Evolutionary conservation across 2,888 invertebrate genomes (phyloP).

Genomic region (Zaprionus bogoriensis): DNA sequence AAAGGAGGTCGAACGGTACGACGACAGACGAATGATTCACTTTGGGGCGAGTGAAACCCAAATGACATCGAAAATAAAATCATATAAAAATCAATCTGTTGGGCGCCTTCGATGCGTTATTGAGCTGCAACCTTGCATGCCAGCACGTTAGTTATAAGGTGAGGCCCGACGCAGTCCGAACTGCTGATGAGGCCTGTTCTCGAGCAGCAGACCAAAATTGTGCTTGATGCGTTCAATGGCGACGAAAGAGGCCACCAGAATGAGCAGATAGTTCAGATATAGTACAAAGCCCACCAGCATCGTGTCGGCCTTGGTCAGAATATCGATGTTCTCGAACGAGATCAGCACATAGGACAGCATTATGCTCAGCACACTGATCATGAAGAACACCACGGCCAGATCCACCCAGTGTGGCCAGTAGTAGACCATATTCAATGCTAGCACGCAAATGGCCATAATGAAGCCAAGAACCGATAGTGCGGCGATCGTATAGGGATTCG

Average conservation of each 20-base stretch:
- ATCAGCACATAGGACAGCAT: slow-evolving; percentile 39
- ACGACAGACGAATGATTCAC: slow-evolving; percentile 23
- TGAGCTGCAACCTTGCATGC: slow-evolving; percentile 48
- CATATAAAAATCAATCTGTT: slow-evolving; percentile 27
- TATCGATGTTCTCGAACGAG: slow-evolving; percentile 18
- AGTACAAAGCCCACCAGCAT: slow-evolving; percentile 41
- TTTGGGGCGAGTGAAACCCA: background rate
- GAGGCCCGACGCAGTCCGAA: background rate
- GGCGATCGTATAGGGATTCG: slow-evolving; percentile 32
- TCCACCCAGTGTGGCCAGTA: slow-evolving; percentile 8
- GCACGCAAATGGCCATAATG: slow-evolving; percentile 7
- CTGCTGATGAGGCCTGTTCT: background rate
- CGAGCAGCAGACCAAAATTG: slow-evolving; percentile 1
- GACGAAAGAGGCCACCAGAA: slow-evolving; percentile 42
- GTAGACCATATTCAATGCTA: background rate
- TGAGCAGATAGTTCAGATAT: slow-evolving; percentile 34
- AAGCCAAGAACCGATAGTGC: slow-evolving; percentile 25
- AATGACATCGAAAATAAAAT: background rate
- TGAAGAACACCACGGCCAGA: slow-evolving; percentile 15
- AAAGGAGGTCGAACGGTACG: slow-evolving; percentile 18
- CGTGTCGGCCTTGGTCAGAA: slow-evolving; percentile 25
- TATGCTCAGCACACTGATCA: slow-evolving; percentile 16
- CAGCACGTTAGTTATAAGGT: slow-evolving; percentile 44
- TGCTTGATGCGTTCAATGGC: slow-evolving; percentile 16
- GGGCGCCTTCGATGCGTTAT: slow-evolving; percentile 47